These are phyloP conservation scores for Drosophila setosimentum DNA, from an alignment of 2,888 invertebrate species.

Conservation along the genomic window DNA sequence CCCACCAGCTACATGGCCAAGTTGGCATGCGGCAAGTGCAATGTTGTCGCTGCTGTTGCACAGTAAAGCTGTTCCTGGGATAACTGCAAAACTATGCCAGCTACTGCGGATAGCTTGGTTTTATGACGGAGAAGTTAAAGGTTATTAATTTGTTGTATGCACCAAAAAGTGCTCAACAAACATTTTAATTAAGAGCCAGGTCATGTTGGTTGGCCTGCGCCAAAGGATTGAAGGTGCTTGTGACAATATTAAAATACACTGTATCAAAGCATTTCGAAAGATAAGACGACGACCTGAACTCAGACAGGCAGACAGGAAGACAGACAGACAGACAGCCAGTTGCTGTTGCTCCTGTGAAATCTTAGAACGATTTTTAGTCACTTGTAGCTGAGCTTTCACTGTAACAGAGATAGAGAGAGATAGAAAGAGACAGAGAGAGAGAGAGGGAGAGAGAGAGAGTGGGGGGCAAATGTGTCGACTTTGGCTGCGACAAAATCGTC, in stretches of 20 bases:
- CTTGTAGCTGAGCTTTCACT: constrained; percentile 17
- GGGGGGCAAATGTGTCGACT: constrained; percentile 27
- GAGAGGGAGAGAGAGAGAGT: no score
- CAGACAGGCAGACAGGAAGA: not conserved
- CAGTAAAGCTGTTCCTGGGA: not conserved
- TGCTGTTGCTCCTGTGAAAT: constrained; percentile 16
- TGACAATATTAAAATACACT: constrained; percentile 17
- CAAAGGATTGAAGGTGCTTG: constrained; percentile 22
- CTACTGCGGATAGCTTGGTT: constrained; percentile 43
- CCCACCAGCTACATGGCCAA: constrained; percentile 57
- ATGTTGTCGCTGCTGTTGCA: constrained; percentile 77
- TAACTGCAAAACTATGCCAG: constrained; percentile 43
- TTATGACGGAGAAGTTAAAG: constrained; percentile 12
- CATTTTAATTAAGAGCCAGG: constrained; percentile 69
- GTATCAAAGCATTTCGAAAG: constrained; percentile 25
- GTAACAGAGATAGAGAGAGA: not conserved
- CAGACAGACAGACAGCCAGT: not conserved
- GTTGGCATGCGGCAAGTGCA: constrained; percentile 73
- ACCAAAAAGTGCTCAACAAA: constrained; percentile 70
- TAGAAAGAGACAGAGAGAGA: no score
- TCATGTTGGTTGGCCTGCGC: constrained; percentile 13
- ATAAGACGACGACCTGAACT: not conserved
- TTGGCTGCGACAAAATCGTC: constrained; percentile 46
- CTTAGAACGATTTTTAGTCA: constrained; percentile 25
- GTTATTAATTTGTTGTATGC: constrained; percentile 74